These are phyloP conservation scores for Saccostrea echinata DNA, from an alignment of 1,140 invertebrate species.

Conservation along the genomic window DNA sequence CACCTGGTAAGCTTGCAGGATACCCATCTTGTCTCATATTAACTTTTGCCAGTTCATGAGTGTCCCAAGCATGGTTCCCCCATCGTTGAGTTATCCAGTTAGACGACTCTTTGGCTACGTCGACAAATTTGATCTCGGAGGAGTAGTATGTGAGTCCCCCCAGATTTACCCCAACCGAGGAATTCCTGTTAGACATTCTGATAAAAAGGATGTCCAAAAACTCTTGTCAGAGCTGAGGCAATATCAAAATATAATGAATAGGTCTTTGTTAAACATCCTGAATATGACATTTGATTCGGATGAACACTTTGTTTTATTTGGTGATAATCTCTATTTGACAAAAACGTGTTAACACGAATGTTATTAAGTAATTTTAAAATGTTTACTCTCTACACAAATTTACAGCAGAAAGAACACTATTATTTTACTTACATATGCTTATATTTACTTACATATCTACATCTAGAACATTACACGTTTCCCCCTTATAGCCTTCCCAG, in stretches of 20 bases:
- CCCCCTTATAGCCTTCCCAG: constrained; percentile 60
- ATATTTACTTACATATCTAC: constrained; percentile 55
- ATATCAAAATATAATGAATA: not conserved
- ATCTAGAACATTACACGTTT: constrained; percentile 50
- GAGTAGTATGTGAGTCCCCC: constrained; percentile 67
- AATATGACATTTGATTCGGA: not conserved
- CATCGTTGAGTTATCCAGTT: constrained; percentile 66
- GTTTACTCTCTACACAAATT: no score
- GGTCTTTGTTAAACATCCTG: not conserved
- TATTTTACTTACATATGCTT: not conserved
- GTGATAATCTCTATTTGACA: no score
- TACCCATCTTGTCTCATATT: constrained; percentile 66
- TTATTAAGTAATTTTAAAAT: no score
- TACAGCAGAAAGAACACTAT: no score
- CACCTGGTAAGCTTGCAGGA: constrained; percentile 63
- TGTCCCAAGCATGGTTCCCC: constrained; percentile 62
- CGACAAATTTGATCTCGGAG: constrained; percentile 69
- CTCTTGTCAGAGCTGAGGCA: not conserved
- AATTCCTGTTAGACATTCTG: constrained; percentile 64
- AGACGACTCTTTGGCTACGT: constrained; percentile 64
- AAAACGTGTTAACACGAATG: no score
- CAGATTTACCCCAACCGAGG: constrained; percentile 67
- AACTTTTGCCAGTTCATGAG: constrained; percentile 64
- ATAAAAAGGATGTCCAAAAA: not conserved
- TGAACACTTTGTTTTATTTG: no score